Conservation (phyloP, 2,888 invertebrate species). For the Salticus scenicus region DNA sequence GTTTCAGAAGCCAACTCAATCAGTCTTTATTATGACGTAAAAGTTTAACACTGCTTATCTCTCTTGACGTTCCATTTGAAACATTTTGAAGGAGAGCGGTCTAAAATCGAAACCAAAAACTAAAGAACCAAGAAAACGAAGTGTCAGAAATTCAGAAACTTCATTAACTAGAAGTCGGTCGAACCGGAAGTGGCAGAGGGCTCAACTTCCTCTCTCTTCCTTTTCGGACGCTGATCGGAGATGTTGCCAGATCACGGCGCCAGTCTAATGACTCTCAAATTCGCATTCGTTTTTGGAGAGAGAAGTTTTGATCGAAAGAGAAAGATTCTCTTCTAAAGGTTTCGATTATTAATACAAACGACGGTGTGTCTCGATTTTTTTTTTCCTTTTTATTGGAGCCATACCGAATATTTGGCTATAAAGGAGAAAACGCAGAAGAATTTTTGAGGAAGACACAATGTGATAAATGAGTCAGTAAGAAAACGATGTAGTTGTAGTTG, state of each 20-base stretch:
- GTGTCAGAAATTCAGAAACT: constrained; percentile 57
- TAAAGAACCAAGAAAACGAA: constrained; percentile 6
- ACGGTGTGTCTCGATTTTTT: background rate
- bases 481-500: too few relatives aligned
- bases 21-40: too few relatives aligned
- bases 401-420: too few relatives aligned
- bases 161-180: constrained; percentile 42
- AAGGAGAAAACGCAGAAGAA: too few relatives aligned
- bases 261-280: constrained; percentile 63
- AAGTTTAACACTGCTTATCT: too few relatives aligned
- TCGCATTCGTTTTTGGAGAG: constrained; percentile 21
- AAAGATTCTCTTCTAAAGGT: background rate
- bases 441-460: too few relatives aligned
- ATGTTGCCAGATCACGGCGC: constrained; percentile 57
- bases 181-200: constrained; percentile 56
- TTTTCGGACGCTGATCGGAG: constrained; percentile 28
- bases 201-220: background rate
- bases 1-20: too few relatives aligned
- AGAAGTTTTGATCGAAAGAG: background rate
- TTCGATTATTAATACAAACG: constrained; percentile 26
- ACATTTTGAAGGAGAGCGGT: background rate
- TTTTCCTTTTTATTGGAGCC: background rate
- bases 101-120: background rate
- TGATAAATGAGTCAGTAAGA: too few relatives aligned
- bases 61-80: background rate